A percentile compares a stretch with the other conserved stretches of the same genome.
These are phyloP conservation scores for Danio kyathit DNA, from an alignment of 2,797 vertebrate genomes.

Conservation along the genomic window DNA sequence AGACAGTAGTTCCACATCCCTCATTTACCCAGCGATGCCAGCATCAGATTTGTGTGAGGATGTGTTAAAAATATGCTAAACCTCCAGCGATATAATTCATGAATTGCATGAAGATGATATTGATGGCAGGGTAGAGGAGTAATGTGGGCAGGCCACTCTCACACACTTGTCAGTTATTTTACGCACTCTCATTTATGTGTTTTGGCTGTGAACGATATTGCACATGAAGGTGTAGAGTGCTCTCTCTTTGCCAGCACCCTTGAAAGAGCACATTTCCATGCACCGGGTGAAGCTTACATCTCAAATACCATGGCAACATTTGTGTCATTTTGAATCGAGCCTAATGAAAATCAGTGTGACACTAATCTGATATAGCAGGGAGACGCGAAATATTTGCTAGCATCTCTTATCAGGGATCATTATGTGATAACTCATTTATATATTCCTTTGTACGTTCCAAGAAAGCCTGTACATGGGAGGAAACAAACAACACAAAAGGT, in stretches of 20 bases:
- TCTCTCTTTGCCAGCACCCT: background rate
- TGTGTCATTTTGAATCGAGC: constrained; percentile 23
- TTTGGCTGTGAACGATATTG: background rate
- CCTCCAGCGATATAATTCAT: background rate
- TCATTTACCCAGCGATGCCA: background rate
- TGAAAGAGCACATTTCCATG: constrained; percentile 28
- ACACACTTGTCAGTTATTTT: constrained; percentile 13
- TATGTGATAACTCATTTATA: background rate
- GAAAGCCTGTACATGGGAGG: background rate
- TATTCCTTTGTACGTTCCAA: background rate
- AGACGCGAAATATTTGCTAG: background rate
- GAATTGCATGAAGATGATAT: constrained; percentile 17
- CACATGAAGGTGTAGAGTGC: constrained; percentile 1
- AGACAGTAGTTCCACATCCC: background rate
- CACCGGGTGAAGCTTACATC: background rate
- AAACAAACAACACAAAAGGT: constrained; percentile 1
- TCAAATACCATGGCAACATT: constrained; percentile 21
- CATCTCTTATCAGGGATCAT: constrained; percentile 1
- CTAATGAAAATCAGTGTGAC: constrained; percentile 13
- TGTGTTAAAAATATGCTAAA: background rate
- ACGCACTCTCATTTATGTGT: background rate
- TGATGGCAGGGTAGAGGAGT: constrained; percentile 1
- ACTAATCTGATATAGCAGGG: constrained; percentile 20
- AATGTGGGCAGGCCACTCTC: constrained; percentile 9
- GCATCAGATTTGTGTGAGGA: constrained; percentile 1